phyloP scores from a whole-genome alignment of 2,797 vertebrate genomes.

The Coracias cyanogaster region DNA sequence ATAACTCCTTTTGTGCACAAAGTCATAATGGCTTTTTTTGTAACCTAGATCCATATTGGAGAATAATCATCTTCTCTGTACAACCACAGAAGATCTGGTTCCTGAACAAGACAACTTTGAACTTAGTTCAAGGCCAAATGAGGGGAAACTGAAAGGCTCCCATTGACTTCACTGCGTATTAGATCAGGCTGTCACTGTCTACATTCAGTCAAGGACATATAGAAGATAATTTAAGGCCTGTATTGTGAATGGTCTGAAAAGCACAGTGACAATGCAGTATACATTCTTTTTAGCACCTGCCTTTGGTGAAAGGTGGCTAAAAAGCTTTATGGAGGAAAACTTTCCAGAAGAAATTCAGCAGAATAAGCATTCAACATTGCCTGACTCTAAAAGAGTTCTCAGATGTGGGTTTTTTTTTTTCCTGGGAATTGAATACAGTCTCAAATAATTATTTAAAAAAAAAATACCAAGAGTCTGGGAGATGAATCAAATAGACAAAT shows the following conservation, averaged over 20 bases:
- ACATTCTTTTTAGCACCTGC: neutral
- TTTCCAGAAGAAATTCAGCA: neutral
- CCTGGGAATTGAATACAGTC: neutral
- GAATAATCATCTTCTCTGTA: constrained; percentile 13
- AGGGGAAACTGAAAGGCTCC: constrained; percentile 10
- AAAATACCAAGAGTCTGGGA: neutral
- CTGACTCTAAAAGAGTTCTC: neutral
- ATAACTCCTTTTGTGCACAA: constrained; percentile 43
- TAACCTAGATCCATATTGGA: constrained; percentile 48
- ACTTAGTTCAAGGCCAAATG: constrained; percentile 18
- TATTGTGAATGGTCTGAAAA: neutral
- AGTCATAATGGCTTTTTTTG: constrained; percentile 47
- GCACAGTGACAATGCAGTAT: neutral
- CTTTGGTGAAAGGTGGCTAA: neutral
- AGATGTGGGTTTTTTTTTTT: neutral
- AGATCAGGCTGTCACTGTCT: constrained; percentile 12
- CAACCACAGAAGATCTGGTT: constrained; percentile 10
- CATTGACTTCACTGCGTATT: neutral
- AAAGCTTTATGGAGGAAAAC: neutral
- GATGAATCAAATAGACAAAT: neutral
- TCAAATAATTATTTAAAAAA: neutral
- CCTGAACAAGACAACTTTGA: constrained; percentile 27
- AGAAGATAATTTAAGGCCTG: constrained; percentile 25
- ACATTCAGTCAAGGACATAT: neutral
- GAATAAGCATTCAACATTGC: neutral